Percentiles rank a stretch among this genome's conserved stretches.
Conservation (phyloP, 1,140 invertebrate genomes). For the Calephelis virginiensis region DNA sequence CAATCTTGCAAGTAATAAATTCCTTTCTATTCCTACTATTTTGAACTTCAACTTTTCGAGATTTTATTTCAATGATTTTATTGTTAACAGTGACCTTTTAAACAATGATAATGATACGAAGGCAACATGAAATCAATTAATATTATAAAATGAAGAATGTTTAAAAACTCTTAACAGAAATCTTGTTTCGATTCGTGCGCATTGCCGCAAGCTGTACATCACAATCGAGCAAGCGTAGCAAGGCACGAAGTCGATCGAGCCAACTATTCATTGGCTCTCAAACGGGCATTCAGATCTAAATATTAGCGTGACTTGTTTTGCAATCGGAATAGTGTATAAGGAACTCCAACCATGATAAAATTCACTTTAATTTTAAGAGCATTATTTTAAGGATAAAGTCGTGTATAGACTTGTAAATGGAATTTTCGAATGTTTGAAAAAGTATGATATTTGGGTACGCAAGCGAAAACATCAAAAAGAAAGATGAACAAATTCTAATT, state of each 20-base stretch:
- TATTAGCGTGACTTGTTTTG: conserved; percentile 68
- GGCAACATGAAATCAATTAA: conserved; percentile 18
- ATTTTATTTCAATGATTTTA: conserved; percentile 14
- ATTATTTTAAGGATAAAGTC: not conserved
- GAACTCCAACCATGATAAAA: conserved; percentile 36
- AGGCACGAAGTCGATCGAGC: conserved; percentile 72
- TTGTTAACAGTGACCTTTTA: not conserved
- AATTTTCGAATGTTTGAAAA: too few relatives aligned
- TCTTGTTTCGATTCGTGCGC: conserved; percentile 61
- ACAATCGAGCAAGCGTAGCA: conserved; percentile 75
- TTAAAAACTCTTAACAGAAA: conserved; percentile 50
- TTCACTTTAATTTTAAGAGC: conserved; percentile 29
- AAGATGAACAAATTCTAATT: too few relatives aligned
- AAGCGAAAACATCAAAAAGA: too few relatives aligned
- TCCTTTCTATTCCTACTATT: not conserved
- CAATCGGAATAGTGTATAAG: conserved; percentile 61
- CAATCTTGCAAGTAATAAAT: conserved; percentile 3
- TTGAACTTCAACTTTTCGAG: conserved; percentile 29
- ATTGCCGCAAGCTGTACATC: conserved; percentile 71
- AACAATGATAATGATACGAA: not conserved
- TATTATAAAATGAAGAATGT: conserved; percentile 36
- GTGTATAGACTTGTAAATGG: too few relatives aligned
- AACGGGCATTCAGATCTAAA: conserved; percentile 73
- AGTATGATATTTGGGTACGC: too few relatives aligned
- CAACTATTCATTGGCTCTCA: conserved; percentile 77